phyloP scores from a whole-genome alignment of 37 sponge, comb jelly and placozoan species.

The Beroe ovata region DNA sequence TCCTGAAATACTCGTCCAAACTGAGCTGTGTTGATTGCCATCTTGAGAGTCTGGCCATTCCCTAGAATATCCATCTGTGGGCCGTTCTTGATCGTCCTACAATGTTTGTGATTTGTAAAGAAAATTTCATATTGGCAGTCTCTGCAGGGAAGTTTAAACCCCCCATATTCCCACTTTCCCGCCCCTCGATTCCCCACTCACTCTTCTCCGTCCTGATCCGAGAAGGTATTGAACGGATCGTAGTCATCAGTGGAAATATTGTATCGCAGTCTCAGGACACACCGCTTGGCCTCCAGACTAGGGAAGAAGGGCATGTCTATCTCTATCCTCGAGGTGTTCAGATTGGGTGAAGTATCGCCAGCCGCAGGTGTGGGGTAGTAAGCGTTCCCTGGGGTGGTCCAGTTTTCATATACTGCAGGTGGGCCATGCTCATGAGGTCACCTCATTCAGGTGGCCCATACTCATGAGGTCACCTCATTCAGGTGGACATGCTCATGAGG shows the following conservation, averaged over 20 bases:
- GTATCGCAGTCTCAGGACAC: conserved; percentile 29
- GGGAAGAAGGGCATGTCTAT: conserved; percentile 11
- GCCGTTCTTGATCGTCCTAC: not conserved
- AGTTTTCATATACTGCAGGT: no score
- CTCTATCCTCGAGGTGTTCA: not conserved
- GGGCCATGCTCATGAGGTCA: no score
- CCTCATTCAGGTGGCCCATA: no score
- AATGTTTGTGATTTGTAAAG: no score
- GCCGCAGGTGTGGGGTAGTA: not conserved
- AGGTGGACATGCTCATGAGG: no score
- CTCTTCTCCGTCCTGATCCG: not conserved
- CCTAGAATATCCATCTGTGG: conserved; percentile 33
- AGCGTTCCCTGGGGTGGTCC: not conserved
- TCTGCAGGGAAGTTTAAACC: no score
- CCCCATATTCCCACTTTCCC: no score
- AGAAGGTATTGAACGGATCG: not conserved
- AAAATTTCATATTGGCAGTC: no score
- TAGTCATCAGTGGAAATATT: conserved; percentile 3
- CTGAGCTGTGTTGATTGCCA: conserved; percentile 95
- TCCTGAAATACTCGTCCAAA: conserved; percentile 98
- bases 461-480: no score
- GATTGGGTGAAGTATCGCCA: not conserved
- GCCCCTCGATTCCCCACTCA: no score
- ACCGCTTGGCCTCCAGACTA: not conserved
- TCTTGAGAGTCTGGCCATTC: conserved; percentile 33